Percentiles rank a stretch among this genome's conserved stretches.
Evolutionary conservation across 2,888 invertebrate species (phyloP).

Genomic region (Ophion costatus): DNA sequence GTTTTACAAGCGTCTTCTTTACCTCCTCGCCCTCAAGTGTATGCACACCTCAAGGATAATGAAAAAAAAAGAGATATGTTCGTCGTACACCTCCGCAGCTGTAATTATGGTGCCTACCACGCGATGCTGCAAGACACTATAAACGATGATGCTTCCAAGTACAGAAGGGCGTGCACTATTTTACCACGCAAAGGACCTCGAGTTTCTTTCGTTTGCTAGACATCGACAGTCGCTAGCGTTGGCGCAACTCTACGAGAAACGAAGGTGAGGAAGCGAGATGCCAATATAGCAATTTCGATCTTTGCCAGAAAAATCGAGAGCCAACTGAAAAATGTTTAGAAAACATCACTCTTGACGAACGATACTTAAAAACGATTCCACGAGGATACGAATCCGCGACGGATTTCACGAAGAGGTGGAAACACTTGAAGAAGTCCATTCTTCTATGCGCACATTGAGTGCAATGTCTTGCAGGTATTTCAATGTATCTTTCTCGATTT

Average conservation of each 20-base stretch:
- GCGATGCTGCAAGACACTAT: conserved; percentile 37
- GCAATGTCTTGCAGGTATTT: too few relatives aligned
- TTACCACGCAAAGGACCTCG: neutral
- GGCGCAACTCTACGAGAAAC: neutral
- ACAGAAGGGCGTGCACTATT: conserved; percentile 15
- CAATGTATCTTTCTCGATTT: too few relatives aligned
- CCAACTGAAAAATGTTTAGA: neutral
- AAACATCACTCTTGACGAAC: too few relatives aligned
- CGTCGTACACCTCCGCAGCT: conserved; percentile 54
- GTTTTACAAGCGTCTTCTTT: conserved; percentile 53
- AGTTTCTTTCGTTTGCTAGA: neutral
- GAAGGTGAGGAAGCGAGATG: conserved; percentile 17
- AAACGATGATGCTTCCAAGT: conserved; percentile 23
- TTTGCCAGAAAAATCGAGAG: conserved; percentile 42
- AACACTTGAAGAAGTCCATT: neutral
- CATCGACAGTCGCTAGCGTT: neutral
- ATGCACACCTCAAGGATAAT: conserved; percentile 26
- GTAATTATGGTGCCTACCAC: conserved; percentile 57
- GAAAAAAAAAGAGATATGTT: conserved; percentile 32
- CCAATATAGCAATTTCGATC: conserved; percentile 14
- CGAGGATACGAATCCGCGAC: neutral
- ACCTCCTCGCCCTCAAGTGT: conserved; percentile 28
- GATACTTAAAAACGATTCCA: too few relatives aligned
- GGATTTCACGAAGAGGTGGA: neutral
- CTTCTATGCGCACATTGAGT: neutral